Evolutionary conservation across 2,888 invertebrate genomes (phyloP), one percentile per base, ranked within the genome.

Genomic region (Cheilosia vernalis): DNA sequence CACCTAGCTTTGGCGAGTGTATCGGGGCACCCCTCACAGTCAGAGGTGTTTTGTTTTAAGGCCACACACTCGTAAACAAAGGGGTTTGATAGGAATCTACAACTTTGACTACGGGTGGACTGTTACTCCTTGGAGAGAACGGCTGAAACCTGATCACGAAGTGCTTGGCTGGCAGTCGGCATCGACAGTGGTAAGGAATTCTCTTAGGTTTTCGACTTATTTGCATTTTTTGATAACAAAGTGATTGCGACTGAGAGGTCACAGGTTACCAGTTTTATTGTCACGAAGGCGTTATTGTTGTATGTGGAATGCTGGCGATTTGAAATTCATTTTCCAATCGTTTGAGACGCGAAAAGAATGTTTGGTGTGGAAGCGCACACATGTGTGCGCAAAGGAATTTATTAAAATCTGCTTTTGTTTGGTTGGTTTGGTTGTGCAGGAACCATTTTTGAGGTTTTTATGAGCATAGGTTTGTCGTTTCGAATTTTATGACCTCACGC

Each of bases 101-200:
- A 24, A 55, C 63, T 42, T 21, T 40, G 19, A 44, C 15, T 24
- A 27, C 10, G 1, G 21, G 10, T 58, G 58, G 58, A 58, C 42
- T 15, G 21, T 19, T 21, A 42, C 40, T 40, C 58, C 58, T 58
- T 19, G 19, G 13, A 40, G 58, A 21, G 64, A 64, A 49, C 19
- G 55, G 55, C 42, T 17, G 37, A 27, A 67, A 56, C 33, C 55
- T 63, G 72, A 53, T 73, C 72, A 73, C 72, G 72, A 61, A 73
- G 61, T 73, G 70, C 40, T 60, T 30, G 60, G 19, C 15, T 30
- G 60, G 19, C 15, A 6, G 24, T 49, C 2, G 19, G n/a, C 51
- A 53, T 19, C 4, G 27, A 30, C 51, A 61, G 42, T 61, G 61
- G 72, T 21, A 61, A 30, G 61, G 61, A 61, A 61, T 60, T 70